phyloP scores from a whole-genome alignment of 1,140 invertebrate species.

The Agrilus planipennis region DNA sequence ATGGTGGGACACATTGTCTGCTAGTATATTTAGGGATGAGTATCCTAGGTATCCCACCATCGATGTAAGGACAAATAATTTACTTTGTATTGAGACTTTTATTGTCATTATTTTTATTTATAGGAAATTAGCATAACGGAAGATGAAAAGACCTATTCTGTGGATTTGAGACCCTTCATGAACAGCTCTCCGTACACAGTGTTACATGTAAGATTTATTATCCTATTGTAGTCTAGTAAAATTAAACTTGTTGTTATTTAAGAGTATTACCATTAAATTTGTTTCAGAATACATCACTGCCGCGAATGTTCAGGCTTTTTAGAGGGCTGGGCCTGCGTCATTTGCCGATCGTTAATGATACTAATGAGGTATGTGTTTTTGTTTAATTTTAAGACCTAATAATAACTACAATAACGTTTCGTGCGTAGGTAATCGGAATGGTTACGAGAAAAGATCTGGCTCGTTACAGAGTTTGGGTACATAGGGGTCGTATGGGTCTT shows the following conservation, averaged over 20 bases:
- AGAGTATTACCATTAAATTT: conserved; percentile 6
- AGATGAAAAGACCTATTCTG: conserved; percentile 61
- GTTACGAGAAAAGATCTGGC: conserved; percentile 91
- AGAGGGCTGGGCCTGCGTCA: conserved; percentile 89
- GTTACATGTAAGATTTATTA: conserved; percentile 56
- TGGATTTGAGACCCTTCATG: conserved; percentile 85
- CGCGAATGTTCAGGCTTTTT: conserved; percentile 84
- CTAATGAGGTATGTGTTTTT: conserved; percentile 57
- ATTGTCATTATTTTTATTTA: neutral
- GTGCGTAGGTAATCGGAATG: conserved; percentile 75
- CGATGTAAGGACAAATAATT: conserved; percentile 38
- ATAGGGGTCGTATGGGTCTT: conserved; percentile 59
- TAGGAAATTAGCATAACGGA: conserved; percentile 45
- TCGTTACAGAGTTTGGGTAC: conserved; percentile 61
- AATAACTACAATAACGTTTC: conserved; percentile 1
- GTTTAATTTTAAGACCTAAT: conserved; percentile 14
- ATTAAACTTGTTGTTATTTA: too few species aligned
- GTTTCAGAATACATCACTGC: conserved; percentile 71
- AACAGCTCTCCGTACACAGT: conserved; percentile 85
- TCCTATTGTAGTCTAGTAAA: conserved; percentile 17
- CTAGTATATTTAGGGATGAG: conserved; percentile 71
- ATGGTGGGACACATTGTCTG: conserved; percentile 44
- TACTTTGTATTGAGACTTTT: conserved; percentile 5
- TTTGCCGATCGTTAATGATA: conserved; percentile 85
- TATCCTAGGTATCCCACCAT: conserved; percentile 88